Evolutionary conservation across 2,888 invertebrate genomes (phyloP).

Genomic region (Spatulosminthurus flaviceps): DNA sequence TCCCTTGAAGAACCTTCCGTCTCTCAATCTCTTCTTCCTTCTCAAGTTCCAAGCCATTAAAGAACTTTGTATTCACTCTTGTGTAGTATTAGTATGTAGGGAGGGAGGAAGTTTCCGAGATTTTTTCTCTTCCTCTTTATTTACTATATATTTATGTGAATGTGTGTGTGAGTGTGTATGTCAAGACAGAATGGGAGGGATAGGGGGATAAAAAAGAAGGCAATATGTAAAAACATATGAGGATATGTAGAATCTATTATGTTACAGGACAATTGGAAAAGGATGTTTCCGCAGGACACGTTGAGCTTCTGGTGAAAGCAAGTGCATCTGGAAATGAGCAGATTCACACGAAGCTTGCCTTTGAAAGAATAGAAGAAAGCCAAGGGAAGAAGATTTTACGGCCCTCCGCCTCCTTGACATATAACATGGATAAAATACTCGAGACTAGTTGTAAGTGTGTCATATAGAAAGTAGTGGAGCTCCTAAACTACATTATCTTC

Average conservation of each 20-base stretch:
- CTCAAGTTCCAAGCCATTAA: background rate
- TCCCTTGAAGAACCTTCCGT: no score
- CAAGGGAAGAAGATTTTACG: slow-evolving; percentile 31
- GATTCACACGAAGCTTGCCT: slow-evolving; percentile 35
- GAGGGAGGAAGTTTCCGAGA: no score
- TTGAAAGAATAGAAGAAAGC: background rate
- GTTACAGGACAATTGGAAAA: slow-evolving; percentile 34
- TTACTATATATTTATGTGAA: background rate
- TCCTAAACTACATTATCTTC: no score
- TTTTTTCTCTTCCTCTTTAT: no score
- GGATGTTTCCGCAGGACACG: slow-evolving; percentile 31
- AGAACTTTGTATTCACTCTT: background rate
- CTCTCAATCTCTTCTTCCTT: background rate
- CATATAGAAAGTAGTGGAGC: no score
- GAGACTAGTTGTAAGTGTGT: slow-evolving; percentile 63
- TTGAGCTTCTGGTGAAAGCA: slow-evolving; percentile 16
- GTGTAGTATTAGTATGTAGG: no score
- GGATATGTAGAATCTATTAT: background rate
- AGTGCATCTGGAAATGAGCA: slow-evolving; percentile 21
- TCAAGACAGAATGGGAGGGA: background rate
- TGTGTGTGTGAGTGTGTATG: background rate
- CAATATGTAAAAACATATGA: background rate
- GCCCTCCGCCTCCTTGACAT: slow-evolving; percentile 69
- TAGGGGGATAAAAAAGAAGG: background rate
- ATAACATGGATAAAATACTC: slow-evolving; percentile 71